Base-by-base conservation (phyloP, 2,797 vertebrate genomes). In the Syndactyla subalaris region DNA sequence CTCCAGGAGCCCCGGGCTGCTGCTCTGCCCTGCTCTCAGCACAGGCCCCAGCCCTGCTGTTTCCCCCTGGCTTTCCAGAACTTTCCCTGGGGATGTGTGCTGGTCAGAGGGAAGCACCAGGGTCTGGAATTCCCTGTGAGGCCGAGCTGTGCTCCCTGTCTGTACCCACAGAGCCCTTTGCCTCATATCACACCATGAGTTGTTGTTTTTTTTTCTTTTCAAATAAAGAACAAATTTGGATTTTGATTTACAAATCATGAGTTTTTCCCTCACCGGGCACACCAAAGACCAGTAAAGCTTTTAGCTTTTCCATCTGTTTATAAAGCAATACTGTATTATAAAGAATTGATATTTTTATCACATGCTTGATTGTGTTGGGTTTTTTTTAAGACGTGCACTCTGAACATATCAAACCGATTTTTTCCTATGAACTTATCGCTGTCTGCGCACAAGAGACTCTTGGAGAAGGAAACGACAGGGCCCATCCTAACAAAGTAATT, bases 321-420 rank as follows among this genome's bases (percentile, higher is more conserved):
- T 96, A 98, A 98, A 98, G 98, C 98, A 99, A 98, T 99, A 99
- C 98, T 99, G 98, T 98, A 98, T 96, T 98, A 98, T 98, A 98
- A 97, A 98, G 89, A 98, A 97, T 97, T 87, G 96, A 96, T 98
- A 97, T 98, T 98, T 98, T 97, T 98, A 97, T 97, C 96, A 97
- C 96, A 95, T 95, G 97, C 97, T 98, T 98, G 97, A 97, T 97
- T 97, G 95, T 96, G 92, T 97, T 95, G 57, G 52, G 61, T 96
- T 96, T 92, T 88, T 92, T 97, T 96, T 97, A 97, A 97, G 96
- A 96, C 78, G 96, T 98, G 97, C 97, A 98, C 97, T 98, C 96
- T 96, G 94, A 98, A 98, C 98, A 97, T 98, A 98, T 98, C 95
- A 95, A 97, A 97, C 96, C 91, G 81, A 94, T 97, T 97, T 98